Conservation (phyloP, 2,888 invertebrate genomes). For the Dione vanillae region DNA sequence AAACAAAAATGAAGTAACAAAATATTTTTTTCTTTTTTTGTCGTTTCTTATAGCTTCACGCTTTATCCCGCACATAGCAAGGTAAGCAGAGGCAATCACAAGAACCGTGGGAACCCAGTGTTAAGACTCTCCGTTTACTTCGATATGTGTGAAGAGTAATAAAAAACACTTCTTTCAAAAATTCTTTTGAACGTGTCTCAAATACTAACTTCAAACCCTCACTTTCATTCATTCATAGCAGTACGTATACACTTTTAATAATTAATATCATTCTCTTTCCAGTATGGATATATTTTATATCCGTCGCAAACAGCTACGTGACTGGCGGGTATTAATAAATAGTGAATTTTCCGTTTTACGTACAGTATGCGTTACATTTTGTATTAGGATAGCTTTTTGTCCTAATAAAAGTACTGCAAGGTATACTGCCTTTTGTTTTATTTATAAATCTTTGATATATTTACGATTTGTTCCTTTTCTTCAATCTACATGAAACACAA, state of each 20-base stretch:
- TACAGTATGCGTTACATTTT: neutral
- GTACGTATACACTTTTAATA: neutral
- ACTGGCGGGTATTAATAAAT: slow-evolving; percentile 11
- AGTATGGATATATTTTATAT: slow-evolving; percentile 65
- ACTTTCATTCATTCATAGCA: neutral
- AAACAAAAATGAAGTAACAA: no score
- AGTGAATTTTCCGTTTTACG: slow-evolving; percentile 4
- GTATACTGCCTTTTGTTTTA: neutral
- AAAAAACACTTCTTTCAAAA: no score
- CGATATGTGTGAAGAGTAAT: neutral
- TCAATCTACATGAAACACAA: no score
- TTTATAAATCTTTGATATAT: slow-evolving; percentile 2
- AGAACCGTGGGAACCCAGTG: no score
- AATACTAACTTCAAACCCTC: neutral
- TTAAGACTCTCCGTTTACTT: no score
- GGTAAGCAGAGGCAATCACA: no score
- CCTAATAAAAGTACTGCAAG: slow-evolving; percentile 11
- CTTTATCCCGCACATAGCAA: no score
- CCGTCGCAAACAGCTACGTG: slow-evolving; percentile 60
- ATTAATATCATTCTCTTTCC: slow-evolving; percentile 50
- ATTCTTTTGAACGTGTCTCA: no score
- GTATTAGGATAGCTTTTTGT: slow-evolving; percentile 9
- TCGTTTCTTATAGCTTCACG: no score
- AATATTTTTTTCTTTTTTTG: no score
- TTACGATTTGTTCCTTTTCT: neutral